Conservation (phyloP, 2,113 vertebrate species). For the Panthera tigris region DNA sequence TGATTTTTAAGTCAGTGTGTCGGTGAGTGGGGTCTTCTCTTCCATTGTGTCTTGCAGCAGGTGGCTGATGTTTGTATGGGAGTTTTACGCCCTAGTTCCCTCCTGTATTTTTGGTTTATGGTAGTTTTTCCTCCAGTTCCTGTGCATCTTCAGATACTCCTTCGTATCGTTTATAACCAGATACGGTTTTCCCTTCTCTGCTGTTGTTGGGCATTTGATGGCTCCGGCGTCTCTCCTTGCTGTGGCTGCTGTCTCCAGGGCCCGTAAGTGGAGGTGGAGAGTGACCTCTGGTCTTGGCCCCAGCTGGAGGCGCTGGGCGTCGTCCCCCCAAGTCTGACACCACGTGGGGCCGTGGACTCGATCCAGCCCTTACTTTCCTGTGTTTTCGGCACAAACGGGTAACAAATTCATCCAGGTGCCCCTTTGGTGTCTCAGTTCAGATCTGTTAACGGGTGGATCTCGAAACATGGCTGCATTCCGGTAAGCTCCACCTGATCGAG, state of each 20-base stretch:
- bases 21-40: background rate
- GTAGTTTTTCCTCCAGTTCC: background rate
- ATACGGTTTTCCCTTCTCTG: background rate
- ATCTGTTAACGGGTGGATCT: background rate
- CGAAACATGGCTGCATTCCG: background rate
- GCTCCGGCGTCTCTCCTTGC: background rate
- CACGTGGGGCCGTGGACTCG: background rate
- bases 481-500: background rate
- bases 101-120: background rate
- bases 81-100: background rate
- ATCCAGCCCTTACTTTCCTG: background rate
- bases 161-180: background rate
- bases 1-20: background rate
- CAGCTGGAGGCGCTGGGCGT: accelerated
- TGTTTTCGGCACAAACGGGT: background rate
- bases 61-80: background rate
- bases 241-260: background rate
- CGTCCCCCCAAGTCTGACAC: too few species aligned
- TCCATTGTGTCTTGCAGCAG: too few species aligned
- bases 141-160: background rate
- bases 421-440: background rate
- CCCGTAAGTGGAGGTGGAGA: too few species aligned
- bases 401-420: background rate
- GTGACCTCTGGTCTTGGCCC: background rate
- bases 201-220: background rate